Percentiles rank a stretch among this genome's conserved stretches.
Conservation (phyloP, 2,113 vertebrate species). For the Buteo buteo region DNA sequence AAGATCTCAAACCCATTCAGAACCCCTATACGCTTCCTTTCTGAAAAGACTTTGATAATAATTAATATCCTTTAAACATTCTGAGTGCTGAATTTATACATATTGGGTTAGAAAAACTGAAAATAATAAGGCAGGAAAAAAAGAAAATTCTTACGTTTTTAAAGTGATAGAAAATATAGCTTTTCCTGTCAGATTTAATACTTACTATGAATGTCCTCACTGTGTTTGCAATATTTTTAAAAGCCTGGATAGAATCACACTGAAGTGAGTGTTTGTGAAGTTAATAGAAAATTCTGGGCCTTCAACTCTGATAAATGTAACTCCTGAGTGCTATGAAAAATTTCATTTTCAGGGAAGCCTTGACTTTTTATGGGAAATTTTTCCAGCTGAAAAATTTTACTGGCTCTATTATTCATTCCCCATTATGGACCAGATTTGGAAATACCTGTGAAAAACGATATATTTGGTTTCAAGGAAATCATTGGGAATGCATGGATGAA, state of each 20-base stretch:
- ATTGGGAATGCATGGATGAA: neutral
- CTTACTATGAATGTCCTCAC: neutral
- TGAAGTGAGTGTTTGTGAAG: conserved; percentile 19
- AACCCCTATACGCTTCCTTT: neutral
- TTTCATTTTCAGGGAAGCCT: conserved; percentile 51
- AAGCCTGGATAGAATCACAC: neutral
- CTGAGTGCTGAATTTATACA: neutral
- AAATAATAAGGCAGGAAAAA: neutral
- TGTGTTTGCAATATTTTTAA: neutral
- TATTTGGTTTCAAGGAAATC: conserved; percentile 17
- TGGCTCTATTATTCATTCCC: conserved; percentile 5
- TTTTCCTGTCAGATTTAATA: neutral
- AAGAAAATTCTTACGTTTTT: neutral
- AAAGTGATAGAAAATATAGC: neutral
- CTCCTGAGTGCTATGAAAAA: conserved; percentile 59
- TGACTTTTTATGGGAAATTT: conserved; percentile 49
- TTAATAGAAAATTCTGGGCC: conserved; percentile 44
- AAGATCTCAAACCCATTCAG: neutral
- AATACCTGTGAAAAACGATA: conserved; percentile 40
- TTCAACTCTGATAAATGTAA: conserved; percentile 42
- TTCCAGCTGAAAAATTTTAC: conserved; percentile 54
- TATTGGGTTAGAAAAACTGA: neutral
- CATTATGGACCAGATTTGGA: neutral
- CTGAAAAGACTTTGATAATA: neutral
- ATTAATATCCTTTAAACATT: neutral